phyloP scores from a whole-genome alignment of 2,797 vertebrate genomes.

The Anas georgica region DNA sequence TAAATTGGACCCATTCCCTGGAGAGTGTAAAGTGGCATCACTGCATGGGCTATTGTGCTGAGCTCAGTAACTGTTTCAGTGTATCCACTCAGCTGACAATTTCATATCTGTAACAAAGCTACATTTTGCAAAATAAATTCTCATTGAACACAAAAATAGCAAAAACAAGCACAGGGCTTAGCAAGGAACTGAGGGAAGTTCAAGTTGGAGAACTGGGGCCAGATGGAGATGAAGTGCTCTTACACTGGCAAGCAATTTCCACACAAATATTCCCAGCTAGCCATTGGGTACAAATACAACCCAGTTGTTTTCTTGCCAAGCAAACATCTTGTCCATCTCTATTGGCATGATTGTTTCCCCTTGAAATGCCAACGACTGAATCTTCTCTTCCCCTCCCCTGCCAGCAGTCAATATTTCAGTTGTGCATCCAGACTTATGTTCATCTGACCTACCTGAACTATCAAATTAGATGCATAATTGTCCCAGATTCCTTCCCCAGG shows the following conservation, averaged over 20 bases:
- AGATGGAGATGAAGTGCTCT: neutral
- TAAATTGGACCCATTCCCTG: neutral
- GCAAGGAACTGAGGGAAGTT: neutral
- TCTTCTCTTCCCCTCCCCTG: neutral
- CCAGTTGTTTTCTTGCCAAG: neutral
- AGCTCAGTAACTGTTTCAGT: neutral
- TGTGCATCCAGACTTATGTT: neutral
- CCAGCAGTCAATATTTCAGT: neutral
- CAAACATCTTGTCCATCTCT: neutral
- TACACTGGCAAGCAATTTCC: neutral
- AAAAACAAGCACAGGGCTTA: neutral
- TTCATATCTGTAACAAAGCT: neutral
- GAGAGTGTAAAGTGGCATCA: fast-evolving
- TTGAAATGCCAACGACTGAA: neutral
- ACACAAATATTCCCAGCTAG: neutral
- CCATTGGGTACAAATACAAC: neutral
- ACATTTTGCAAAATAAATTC: neutral
- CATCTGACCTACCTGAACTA: neutral
- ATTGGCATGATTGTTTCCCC: neutral
- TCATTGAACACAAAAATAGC: neutral
- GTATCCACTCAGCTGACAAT: neutral
- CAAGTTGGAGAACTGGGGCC: neutral
- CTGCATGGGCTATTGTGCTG: neutral
- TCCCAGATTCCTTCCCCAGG: neutral
- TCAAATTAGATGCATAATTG: neutral